phyloP scores from a whole-genome alignment of 2,888 invertebrate genomes.

The Eristalis tenax region DNA sequence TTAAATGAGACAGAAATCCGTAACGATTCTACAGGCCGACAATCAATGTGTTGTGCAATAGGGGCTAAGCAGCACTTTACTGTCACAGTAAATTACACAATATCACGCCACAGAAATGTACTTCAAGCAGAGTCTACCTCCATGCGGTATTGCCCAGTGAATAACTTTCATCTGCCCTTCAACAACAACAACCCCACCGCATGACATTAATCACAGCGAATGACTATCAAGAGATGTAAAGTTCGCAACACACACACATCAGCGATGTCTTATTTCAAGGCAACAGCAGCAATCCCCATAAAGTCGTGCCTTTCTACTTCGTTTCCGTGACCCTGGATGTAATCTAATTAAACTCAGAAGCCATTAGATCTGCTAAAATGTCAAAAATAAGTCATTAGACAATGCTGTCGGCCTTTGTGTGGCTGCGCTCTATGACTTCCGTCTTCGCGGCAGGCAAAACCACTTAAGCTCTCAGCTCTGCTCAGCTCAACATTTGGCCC shows the following conservation, averaged over 20 bases:
- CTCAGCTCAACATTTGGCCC: slow-evolving; percentile 22
- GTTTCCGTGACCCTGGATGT: not conserved
- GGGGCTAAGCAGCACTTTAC: no score
- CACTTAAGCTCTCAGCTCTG: slow-evolving; percentile 10
- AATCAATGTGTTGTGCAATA: no score
- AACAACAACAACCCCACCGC: not conserved
- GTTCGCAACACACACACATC: slow-evolving; percentile 1
- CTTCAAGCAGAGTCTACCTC: not conserved
- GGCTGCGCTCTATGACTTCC: slow-evolving; percentile 5
- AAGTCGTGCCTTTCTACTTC: not conserved
- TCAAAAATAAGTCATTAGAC: slow-evolving; percentile 31
- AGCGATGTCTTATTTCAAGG: not conserved
- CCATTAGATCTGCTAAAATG: slow-evolving; percentile 31
- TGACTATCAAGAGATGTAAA: not conserved
- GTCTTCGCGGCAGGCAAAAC: slow-evolving; percentile 18
- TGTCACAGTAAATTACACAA: no score
- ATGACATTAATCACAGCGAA: not conserved
- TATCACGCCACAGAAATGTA: not conserved
- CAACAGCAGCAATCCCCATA: not conserved
- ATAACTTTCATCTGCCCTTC: not conserved
- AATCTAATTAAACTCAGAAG: slow-evolving; percentile 32
- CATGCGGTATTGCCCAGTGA: not conserved
- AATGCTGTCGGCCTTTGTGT: not conserved
- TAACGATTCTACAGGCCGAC: no score
- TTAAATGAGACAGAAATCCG: no score